phyloP scores from a whole-genome alignment of 2,113 vertebrate genomes.

The Oryzias javanicus region DNA sequence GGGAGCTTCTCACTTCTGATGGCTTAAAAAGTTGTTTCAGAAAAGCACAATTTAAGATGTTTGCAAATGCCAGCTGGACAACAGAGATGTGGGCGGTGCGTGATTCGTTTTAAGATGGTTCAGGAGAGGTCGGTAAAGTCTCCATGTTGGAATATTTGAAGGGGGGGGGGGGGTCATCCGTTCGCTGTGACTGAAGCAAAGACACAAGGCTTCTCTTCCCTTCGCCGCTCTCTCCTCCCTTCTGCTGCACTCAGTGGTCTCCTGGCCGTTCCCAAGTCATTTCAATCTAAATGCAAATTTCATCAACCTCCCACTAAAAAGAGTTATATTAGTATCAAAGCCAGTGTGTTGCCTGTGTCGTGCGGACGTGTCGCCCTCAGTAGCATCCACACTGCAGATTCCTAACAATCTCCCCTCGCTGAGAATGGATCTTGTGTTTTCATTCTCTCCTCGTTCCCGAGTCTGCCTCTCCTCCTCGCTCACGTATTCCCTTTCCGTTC shows the following conservation, averaged over 20 bases:
- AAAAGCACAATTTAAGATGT: conserved; percentile 40
- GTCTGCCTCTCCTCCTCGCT: not conserved
- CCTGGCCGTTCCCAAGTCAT: conserved; percentile 67
- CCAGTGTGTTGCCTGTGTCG: conserved; percentile 52
- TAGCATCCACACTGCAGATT: conserved; percentile 38
- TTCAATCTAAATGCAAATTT: conserved; percentile 80
- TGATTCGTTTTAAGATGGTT: conserved; percentile 4
- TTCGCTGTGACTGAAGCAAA: conserved; percentile 26
- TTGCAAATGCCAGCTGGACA: conserved; percentile 14
- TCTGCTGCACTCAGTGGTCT: conserved; percentile 59
- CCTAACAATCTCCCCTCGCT: conserved; percentile 49
- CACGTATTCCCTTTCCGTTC: conserved; percentile 14
- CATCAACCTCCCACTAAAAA: conserved; percentile 72
- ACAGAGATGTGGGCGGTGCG: conserved; percentile 4
- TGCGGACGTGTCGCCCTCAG: conserved; percentile 55
- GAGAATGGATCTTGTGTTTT: conserved; percentile 40
- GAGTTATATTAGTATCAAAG: conserved; percentile 76
- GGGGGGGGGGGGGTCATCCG: conserved; percentile 11
- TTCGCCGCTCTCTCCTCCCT: conserved; percentile 35
- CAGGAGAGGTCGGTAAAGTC: conserved; percentile 4
- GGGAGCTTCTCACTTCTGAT: conserved; percentile 32
- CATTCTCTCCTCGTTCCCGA: conserved; percentile 16
- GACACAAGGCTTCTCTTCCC: conserved; percentile 10
- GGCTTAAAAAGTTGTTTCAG: conserved; percentile 51
- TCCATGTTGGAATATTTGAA: conserved; percentile 2